Conservation (phyloP, 2,888 invertebrate species). For the Frankliniella intonsa region DNA sequence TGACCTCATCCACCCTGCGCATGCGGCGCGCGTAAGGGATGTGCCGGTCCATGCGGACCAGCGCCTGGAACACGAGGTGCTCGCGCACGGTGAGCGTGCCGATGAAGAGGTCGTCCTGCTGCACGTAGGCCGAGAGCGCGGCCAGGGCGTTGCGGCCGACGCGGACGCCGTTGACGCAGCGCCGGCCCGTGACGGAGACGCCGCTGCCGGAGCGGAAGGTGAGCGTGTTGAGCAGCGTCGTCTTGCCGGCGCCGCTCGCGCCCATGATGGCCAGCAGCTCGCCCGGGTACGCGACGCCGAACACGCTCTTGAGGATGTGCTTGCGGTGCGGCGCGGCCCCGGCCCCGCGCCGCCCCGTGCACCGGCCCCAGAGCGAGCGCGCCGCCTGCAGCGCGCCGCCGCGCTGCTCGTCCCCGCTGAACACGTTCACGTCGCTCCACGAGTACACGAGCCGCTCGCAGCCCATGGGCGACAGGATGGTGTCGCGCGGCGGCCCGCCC, state of each 20-base stretch:
- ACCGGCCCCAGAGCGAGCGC: constrained; percentile 29
- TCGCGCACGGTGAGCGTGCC: constrained; percentile 84
- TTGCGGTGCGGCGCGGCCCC: constrained; percentile 48
- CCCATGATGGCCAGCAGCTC: constrained; percentile 85
- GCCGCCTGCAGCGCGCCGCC: constrained; percentile 41
- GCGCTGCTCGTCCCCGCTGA: constrained; percentile 55
- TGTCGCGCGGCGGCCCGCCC: neutral
- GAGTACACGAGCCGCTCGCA: constrained; percentile 58
- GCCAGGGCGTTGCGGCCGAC: constrained; percentile 67
- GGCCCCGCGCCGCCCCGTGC: constrained; percentile 29
- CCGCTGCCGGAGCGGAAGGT: constrained; percentile 73
- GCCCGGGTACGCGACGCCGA: constrained; percentile 78
- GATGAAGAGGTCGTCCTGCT: constrained; percentile 90
- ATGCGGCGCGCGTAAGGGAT: constrained; percentile 70
- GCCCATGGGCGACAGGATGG: constrained; percentile 21
- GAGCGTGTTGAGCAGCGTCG: constrained; percentile 83
- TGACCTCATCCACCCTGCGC: constrained; percentile 78
- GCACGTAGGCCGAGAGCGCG: constrained; percentile 83
- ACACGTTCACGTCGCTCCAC: constrained; percentile 75
- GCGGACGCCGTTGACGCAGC: constrained; percentile 69
- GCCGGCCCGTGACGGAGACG: constrained; percentile 57
- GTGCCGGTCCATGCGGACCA: constrained; percentile 77
- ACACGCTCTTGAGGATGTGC: constrained; percentile 72
- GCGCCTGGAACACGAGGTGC: constrained; percentile 79
- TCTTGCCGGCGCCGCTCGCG: constrained; percentile 90